phyloP scores from a whole-genome alignment of 2,113 vertebrate species.

The Prunella himalayana region DNA sequence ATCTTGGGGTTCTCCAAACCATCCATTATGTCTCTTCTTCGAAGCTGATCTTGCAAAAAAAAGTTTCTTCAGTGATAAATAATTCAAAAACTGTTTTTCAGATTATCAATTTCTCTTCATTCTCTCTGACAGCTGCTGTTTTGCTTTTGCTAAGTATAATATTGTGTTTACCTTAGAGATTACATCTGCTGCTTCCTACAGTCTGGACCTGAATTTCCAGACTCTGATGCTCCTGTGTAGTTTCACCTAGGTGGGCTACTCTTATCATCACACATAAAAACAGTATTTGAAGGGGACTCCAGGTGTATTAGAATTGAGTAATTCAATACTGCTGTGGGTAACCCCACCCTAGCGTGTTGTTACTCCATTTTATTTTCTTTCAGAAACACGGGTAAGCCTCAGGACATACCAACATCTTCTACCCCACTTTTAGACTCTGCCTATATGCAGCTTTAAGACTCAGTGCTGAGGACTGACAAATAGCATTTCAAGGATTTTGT shows the following conservation, averaged over 20 bases:
- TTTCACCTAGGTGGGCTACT: not conserved
- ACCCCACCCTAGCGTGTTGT: no score
- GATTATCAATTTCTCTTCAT: not conserved
- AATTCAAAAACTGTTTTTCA: not conserved
- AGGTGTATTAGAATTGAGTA: not conserved
- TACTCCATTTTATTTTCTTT: not conserved
- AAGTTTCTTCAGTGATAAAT: not conserved
- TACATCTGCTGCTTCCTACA: not conserved
- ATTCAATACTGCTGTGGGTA: not conserved
- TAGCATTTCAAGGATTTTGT: not conserved
- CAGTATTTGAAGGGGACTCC: not conserved
- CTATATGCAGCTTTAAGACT: not conserved
- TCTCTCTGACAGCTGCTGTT: not conserved
- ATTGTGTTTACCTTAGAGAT: not conserved
- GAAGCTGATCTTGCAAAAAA: not conserved
- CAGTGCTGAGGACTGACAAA: not conserved
- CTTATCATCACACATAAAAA: not conserved
- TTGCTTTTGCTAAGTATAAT: not conserved
- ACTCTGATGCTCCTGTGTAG: not conserved
- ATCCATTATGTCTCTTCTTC: not conserved
- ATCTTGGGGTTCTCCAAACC: not conserved
- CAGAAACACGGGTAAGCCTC: not conserved
- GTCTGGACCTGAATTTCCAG: not conserved
- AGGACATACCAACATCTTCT: not conserved
- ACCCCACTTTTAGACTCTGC: not conserved